Percentiles rank a stretch among this genome's conserved stretches.
These are phyloP conservation scores for Drosophila aldrichi DNA, from an alignment of 2,888 invertebrate genomes.

Conservation along the genomic window DNA sequence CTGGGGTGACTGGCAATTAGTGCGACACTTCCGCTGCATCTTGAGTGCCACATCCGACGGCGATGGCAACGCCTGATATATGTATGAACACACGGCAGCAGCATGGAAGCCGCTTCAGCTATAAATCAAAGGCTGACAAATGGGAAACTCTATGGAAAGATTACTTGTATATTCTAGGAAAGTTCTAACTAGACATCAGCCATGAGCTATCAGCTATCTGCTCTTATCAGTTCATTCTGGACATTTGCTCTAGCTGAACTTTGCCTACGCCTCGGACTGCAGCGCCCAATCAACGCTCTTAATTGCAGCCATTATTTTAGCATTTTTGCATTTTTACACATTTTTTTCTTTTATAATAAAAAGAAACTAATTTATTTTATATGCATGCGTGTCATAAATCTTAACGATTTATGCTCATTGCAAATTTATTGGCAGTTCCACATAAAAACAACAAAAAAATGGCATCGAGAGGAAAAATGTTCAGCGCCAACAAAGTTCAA, in stretches of 20 bases:
- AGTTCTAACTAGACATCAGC: not conserved
- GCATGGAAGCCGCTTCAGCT: slow-evolving; percentile 10
- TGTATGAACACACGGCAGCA: slow-evolving; percentile 24
- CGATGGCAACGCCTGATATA: slow-evolving; percentile 20
- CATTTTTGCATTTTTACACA: slow-evolving; percentile 11
- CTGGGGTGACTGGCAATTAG: slow-evolving; percentile 64
- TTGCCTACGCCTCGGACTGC: slow-evolving; percentile 5
- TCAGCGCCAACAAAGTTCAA: slow-evolving; percentile 72
- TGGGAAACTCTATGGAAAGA: slow-evolving; percentile 3
- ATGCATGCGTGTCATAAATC: slow-evolving; percentile 61
- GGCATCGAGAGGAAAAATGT: slow-evolving; percentile 36
- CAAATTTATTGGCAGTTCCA: slow-evolving; percentile 69
- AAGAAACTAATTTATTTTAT: slow-evolving; percentile 67
- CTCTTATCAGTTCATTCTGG: slow-evolving; percentile 22
- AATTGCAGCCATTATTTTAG: slow-evolving; percentile 59
- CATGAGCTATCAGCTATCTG: not conserved
- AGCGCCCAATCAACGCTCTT: slow-evolving; percentile 47
- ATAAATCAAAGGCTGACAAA: slow-evolving; percentile 59
- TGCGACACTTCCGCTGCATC: slow-evolving; percentile 62
- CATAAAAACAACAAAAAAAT: slow-evolving; percentile 19
- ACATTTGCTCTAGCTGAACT: slow-evolving; percentile 15
- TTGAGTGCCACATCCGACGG: slow-evolving; percentile 69
- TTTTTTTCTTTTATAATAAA: slow-evolving; percentile 19
- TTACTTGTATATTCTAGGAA: slow-evolving; percentile 1
- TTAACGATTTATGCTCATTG: slow-evolving; percentile 72